Percentiles rank a stretch among this genome's conserved stretches.
phyloP scores from a whole-genome alignment of 2,113 vertebrate species.

The Apistogramma diplotaenia region DNA sequence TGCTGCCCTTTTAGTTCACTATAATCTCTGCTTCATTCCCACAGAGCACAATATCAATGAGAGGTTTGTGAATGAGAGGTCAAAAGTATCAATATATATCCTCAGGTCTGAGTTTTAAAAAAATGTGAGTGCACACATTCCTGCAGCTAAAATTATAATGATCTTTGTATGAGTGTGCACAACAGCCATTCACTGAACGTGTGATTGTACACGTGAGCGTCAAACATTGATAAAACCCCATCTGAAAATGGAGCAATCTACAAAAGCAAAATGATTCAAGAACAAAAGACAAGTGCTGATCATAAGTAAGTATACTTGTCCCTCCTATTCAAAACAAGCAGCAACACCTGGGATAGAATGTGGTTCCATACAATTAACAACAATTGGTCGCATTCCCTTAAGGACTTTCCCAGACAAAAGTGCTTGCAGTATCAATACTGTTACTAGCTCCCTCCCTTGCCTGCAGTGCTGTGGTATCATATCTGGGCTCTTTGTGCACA shows the following conservation, averaged over 20 bases:
- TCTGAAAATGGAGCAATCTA: background rate
- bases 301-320: constrained; percentile 49
- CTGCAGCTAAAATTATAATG: constrained; percentile 14
- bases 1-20: background rate
- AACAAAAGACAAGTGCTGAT: constrained; percentile 44
- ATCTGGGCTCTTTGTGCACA: constrained; percentile 77
- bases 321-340: constrained; percentile 63
- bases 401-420: constrained; percentile 78
- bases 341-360: constrained; percentile 57
- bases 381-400: constrained; percentile 74
- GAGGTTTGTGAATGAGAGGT: constrained; percentile 3
- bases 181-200: background rate
- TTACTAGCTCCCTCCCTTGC: constrained; percentile 74
- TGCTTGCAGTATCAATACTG: constrained; percentile 73
- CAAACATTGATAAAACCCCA: constrained; percentile 10
- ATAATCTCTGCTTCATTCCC: background rate
- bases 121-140: background rate
- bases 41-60: background rate
- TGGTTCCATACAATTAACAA: constrained; percentile 68
- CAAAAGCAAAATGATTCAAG: constrained; percentile 29
- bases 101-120: background rate
- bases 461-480: constrained; percentile 80
- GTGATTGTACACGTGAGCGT: background rate
- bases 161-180: constrained; percentile 3
- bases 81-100: constrained; percentile 10